These are phyloP conservation scores for Smittia aterrima DNA, from an alignment of 2,888 invertebrate species.

Conservation along the genomic window DNA sequence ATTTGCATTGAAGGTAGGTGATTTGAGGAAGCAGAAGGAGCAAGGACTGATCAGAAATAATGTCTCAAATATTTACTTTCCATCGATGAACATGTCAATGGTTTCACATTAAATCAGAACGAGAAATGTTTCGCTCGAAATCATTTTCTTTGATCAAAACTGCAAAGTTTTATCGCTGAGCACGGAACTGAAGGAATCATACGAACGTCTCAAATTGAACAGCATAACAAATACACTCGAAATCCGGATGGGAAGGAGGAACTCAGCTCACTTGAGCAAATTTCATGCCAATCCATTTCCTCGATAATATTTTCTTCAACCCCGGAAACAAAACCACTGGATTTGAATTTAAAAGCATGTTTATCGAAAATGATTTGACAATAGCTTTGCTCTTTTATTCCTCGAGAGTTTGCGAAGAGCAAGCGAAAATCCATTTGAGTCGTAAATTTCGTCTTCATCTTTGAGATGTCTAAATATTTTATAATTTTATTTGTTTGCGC, in stretches of 20 bases:
- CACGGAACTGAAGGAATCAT: neutral
- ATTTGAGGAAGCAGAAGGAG: neutral
- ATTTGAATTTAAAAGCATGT: constrained; percentile 28
- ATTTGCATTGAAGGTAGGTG: neutral
- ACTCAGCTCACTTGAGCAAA: neutral
- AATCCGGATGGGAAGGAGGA: neutral
- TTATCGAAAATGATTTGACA: constrained; percentile 36
- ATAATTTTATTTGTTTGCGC: constrained; percentile 38
- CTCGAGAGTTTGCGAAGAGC: neutral
- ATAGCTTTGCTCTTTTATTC: constrained; percentile 23
- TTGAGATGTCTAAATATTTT: constrained; percentile 28
- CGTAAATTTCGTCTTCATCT: constrained; percentile 17
- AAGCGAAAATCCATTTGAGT: neutral
- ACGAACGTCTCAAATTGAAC: neutral
- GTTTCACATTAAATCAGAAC: no score
- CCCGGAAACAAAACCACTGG: neutral
- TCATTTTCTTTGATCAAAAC: no score
- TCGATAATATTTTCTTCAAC: neutral
- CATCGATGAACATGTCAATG: no score
- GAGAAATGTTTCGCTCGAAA: no score
- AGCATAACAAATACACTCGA: constrained; percentile 9
- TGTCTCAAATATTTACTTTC: no score
- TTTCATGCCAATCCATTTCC: constrained; percentile 17
- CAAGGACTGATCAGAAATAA: no score
- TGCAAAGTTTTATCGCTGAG: no score